A percentile compares a stretch with the other conserved stretches of the same genome.
Conservation (phyloP, 2,113 vertebrate genomes). For the Labeo rohita region DNA sequence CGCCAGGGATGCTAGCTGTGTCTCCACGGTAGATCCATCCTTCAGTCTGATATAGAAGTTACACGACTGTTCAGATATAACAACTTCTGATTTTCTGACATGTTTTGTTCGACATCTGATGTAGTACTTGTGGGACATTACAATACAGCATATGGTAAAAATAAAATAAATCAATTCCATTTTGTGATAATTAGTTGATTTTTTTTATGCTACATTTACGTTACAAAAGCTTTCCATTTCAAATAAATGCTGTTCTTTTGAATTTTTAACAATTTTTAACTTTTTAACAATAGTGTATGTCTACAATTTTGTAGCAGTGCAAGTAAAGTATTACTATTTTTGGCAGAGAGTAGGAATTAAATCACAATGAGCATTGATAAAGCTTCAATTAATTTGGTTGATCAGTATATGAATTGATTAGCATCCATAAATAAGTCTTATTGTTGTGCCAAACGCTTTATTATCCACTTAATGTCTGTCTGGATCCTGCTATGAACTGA, state of each 20-base stretch:
- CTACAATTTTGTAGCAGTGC: not conserved
- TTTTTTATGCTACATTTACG: not conserved
- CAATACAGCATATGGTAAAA: not conserved
- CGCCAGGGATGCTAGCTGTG: conserved; percentile 67
- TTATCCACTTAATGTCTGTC: conserved; percentile 2
- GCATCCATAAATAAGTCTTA: not conserved
- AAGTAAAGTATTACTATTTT: not conserved
- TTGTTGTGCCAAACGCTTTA: not conserved
- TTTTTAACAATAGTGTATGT: not conserved
- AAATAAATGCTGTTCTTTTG: too few species aligned
- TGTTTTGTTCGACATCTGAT: not conserved
- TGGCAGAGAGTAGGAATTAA: not conserved
- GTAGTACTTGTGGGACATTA: not conserved
- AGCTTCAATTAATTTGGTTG: not conserved
- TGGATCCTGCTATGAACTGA: not conserved
- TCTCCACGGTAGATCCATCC: conserved; percentile 54
- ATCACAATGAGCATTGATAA: not conserved
- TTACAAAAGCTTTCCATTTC: too few species aligned
- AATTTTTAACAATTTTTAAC: too few species aligned
- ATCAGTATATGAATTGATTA: conserved; percentile 7
- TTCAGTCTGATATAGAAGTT: conserved; percentile 22
- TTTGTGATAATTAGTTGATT: not conserved
- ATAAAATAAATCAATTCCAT: not conserved
- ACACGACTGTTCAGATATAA: not conserved
- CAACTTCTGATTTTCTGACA: not conserved